A percentile compares a stretch with the other conserved stretches of the same genome.
These are phyloP conservation scores for Chelonia mydas DNA, from an alignment of 2,797 vertebrate species.

Conservation along the genomic window DNA sequence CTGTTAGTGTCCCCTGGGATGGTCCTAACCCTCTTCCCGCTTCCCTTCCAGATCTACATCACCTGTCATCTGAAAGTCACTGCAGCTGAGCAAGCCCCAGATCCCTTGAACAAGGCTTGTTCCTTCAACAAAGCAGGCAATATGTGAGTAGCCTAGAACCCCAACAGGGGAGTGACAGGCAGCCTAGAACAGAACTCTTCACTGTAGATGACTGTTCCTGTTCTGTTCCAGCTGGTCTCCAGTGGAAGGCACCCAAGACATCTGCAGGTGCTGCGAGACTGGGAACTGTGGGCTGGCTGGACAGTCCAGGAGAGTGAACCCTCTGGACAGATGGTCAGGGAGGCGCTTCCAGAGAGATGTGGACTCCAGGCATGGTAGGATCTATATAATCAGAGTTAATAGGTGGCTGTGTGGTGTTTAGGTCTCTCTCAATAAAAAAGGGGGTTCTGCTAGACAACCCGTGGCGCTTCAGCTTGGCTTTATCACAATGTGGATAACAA, in stretches of 20 bases:
- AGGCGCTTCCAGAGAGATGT: slow-evolving; percentile 40
- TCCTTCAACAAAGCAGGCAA: slow-evolving; percentile 77
- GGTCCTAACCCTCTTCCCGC: neutral
- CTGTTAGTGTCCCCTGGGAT: rapidly evolving
- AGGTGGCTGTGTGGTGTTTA: too few relatives aligned
- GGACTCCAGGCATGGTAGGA: neutral
- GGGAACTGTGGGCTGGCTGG: neutral
- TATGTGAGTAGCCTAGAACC: slow-evolving; percentile 23
- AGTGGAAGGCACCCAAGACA: slow-evolving; percentile 64
- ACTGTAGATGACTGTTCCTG: neutral
- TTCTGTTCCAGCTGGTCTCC: slow-evolving; percentile 68
- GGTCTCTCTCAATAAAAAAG: too few relatives aligned
- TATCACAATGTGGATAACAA: too few relatives aligned
- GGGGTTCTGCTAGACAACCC: neutral
- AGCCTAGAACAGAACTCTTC: too few relatives aligned
- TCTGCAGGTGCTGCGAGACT: slow-evolving; percentile 59
- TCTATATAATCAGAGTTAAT: too few relatives aligned
- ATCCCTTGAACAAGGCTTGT: slow-evolving; percentile 79
- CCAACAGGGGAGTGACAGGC: too few relatives aligned
- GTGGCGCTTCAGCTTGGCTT: too few relatives aligned
- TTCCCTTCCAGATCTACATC: neutral
- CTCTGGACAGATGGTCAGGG: neutral
- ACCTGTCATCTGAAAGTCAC: slow-evolving; percentile 80
- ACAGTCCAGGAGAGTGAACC: neutral
- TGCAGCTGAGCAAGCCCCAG: slow-evolving; percentile 33